Evolutionary conservation across 2,797 vertebrate species (phyloP), one percentile per base, ranked within the genome.

Genomic region (Gila robusta): DNA sequence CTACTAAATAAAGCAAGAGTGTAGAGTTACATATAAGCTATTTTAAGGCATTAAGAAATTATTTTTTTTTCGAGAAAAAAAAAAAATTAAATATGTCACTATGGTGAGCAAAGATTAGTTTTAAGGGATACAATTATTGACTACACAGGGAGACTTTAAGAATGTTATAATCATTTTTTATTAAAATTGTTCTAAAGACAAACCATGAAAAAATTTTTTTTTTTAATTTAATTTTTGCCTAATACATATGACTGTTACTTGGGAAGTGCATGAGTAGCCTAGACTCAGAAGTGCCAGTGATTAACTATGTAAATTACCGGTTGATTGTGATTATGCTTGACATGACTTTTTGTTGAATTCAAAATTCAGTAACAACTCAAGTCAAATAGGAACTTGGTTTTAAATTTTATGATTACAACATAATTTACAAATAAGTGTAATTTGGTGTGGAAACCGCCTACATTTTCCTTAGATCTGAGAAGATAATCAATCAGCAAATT

Each of bases 401-500:
- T 62, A 1, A 26, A 62, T 14, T 64, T 14, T 28, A 64, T 64
- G n/a, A 14, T 28, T 28, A 64, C 6, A 5, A 16, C 12, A 28
- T 23, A 0, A 54, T n/a, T 59, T n/a, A 49, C 14, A 5, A 59
- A 59, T 11, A 16, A 28, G 5, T 28, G 26, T 84, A 87, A 70
- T 62, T 78, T 87, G 44, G 84, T 37, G 32, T 87, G 84, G 78
- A 89, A 86, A 85, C 73, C 66, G 83, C 28, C 59, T 74, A n/a
- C 62, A 81, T 84, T 85, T 89, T 86, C 64, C 64, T 66, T 11
- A 89, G 91, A 90, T 94, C 91, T 91, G 89, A 92, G 88, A 83
- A 78, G 88, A 84, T 89, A 86, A 92, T 91, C 44, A 86, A 39
- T 32, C 70, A 79, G 89, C 86, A 87, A 87, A 91, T 90, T 85